A percentile compares a stretch with the other conserved stretches of the same genome.
phyloP scores from a whole-genome alignment of 2,113 vertebrate species.

The Oreochromis niloticus region DNA sequence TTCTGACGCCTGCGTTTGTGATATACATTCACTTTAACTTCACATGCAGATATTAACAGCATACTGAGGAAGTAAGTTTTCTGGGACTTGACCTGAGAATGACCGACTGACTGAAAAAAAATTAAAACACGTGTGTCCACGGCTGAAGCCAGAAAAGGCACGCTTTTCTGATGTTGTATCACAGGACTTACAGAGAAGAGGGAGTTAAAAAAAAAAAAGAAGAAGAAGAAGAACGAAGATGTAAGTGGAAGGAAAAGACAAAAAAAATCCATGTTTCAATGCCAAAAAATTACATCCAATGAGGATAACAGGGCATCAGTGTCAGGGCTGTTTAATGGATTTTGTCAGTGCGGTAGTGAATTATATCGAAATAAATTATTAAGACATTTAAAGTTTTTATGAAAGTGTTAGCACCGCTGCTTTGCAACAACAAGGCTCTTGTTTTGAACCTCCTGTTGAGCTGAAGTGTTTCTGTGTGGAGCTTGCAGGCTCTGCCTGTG shows the following conservation, averaged over 20 bases:
- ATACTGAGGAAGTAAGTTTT: neutral
- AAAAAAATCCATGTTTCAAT: neutral
- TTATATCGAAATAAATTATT: neutral
- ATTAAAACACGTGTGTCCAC: neutral
- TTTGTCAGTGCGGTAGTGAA: neutral
- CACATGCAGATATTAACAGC: neutral
- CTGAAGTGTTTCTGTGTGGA: neutral
- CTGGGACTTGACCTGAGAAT: neutral
- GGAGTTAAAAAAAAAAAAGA: neutral
- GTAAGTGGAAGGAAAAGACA: neutral
- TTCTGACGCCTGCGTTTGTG: neutral
- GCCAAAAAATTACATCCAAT: neutral
- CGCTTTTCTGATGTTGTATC: neutral
- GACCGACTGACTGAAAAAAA: neutral
- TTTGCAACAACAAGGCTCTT: neutral
- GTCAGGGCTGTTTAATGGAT: neutral
- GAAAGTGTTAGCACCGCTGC: neutral
- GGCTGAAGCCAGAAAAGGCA: neutral
- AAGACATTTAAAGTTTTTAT: neutral
- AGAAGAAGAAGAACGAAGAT: neutral
- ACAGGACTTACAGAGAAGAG: neutral
- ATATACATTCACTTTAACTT: neutral
- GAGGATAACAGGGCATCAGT: neutral
- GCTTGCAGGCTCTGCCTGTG: neutral
- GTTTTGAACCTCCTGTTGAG: neutral